Evolutionary conservation across 2,797 vertebrate species (phyloP).

Genomic region (Microctenopoma lineatum): DNA sequence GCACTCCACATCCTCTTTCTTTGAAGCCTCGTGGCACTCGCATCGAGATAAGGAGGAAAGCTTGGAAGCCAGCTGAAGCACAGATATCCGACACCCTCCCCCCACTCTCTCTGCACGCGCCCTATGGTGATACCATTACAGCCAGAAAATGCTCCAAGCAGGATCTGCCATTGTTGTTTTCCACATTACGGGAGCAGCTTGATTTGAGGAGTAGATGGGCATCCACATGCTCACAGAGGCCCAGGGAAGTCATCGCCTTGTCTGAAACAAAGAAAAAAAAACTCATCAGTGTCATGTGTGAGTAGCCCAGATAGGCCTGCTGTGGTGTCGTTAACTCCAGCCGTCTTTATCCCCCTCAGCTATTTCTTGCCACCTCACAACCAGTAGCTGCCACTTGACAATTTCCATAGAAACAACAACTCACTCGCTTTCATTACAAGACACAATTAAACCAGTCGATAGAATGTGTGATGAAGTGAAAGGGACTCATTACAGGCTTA

Average conservation of each 20-base stretch:
- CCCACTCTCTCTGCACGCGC: conserved; percentile 31
- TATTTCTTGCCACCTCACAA: conserved; percentile 25
- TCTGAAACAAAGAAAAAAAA: conserved; percentile 10
- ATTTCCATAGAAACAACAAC: conserved; percentile 39
- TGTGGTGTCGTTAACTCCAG: conserved; percentile 51
- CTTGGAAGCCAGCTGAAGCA: conserved; percentile 49
- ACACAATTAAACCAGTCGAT: conserved; percentile 24
- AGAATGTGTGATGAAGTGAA: conserved; percentile 13
- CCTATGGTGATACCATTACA: conserved; percentile 57
- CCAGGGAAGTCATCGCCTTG: conserved; percentile 42
- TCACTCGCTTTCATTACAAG: conserved; percentile 3
- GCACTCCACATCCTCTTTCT: conserved; percentile 55
- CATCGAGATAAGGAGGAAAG: conserved; percentile 73
- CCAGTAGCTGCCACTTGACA: conserved; percentile 44
- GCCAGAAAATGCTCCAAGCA: conserved; percentile 52
- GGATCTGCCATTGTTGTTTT: conserved; percentile 66
- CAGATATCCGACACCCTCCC: not conserved
- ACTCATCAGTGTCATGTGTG: conserved; percentile 38
- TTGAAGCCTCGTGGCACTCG: conserved; percentile 55
- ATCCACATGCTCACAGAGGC: conserved; percentile 36
- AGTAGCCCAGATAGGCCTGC: conserved; percentile 30
- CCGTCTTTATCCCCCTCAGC: conserved; percentile 59
- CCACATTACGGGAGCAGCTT: conserved; percentile 75
- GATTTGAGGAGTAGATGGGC: conserved; percentile 61
- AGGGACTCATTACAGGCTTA: conserved; percentile 12